Evolutionary conservation across 2,797 vertebrate genomes (phyloP).

Genomic region (Megalops cyprinoides): DNA sequence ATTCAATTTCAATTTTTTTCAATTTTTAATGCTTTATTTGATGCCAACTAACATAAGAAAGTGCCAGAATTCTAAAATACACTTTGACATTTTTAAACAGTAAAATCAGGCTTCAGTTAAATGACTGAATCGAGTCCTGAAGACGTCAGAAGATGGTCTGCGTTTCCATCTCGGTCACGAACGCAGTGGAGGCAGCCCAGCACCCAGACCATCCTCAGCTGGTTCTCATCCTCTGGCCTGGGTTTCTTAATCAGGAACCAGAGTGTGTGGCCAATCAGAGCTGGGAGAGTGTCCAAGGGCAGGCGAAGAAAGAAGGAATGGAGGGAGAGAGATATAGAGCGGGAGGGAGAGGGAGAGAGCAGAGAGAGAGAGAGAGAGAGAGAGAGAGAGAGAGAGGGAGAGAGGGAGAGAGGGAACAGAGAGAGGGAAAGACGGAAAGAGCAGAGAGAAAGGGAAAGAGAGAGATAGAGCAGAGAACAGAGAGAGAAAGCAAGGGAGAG

Average conservation of each 20-base stretch:
- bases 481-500: neutral
- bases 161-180: too few relatives aligned
- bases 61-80: too few relatives aligned
- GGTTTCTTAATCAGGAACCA: neutral
- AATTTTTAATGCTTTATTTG: too few relatives aligned
- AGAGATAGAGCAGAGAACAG: neutral
- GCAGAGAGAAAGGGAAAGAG: conserved; percentile 1
- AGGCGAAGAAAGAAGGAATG: conserved; percentile 10
- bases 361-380: neutral
- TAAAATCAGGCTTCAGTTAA: too few relatives aligned
- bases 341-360: neutral
- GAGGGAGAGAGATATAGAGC: conserved; percentile 9
- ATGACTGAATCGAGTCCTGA: too few relatives aligned
- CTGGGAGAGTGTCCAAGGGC: conserved; percentile 1
- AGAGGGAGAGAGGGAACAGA: too few relatives aligned
- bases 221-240: neutral
- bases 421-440: conserved; percentile 8
- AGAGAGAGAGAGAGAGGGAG: too few relatives aligned
- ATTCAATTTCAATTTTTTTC: too few relatives aligned
- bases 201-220: neutral
- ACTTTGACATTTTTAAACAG: too few relatives aligned
- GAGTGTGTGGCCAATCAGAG: neutral
- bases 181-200: too few relatives aligned
- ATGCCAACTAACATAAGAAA: too few relatives aligned
- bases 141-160: too few relatives aligned